Conservation (phyloP, 2,797 vertebrate genomes). For the Aeoliscus strigatus region DNA sequence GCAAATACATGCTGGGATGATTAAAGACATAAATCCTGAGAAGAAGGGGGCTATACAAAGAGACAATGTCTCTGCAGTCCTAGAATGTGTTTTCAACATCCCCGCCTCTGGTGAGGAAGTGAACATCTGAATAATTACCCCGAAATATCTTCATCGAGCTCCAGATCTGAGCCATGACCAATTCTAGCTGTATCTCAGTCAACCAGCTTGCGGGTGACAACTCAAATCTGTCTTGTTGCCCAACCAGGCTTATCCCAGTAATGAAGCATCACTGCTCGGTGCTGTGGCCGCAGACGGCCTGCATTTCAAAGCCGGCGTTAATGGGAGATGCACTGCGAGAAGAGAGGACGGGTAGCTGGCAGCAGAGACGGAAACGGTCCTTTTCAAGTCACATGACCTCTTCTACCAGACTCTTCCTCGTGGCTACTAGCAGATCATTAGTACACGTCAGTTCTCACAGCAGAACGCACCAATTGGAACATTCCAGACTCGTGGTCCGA, state of each 20-base stretch:
- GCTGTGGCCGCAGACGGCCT: constrained; percentile 48
- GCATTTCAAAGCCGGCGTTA: constrained; percentile 49
- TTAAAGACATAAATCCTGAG: background rate
- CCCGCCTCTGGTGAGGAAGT: constrained; percentile 6
- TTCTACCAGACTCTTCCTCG: constrained; percentile 29
- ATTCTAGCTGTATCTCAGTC: constrained; percentile 46
- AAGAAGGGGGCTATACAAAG: too few relatives aligned
- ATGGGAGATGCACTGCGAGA: constrained; percentile 28
- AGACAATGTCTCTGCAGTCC: background rate
- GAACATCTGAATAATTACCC: constrained; percentile 6
- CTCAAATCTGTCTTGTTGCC: constrained; percentile 36
- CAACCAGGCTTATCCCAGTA: constrained; percentile 46
- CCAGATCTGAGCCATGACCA: constrained; percentile 30
- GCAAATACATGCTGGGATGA: background rate
- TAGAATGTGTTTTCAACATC: background rate
- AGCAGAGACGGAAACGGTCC: constrained; percentile 39
- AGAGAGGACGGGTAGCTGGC: constrained; percentile 11
- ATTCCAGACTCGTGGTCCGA: too few relatives aligned
- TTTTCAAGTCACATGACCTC: constrained; percentile 45
- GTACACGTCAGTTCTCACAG: too few relatives aligned
- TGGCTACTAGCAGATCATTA: too few relatives aligned
- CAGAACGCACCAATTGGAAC: too few relatives aligned
- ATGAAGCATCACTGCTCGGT: constrained; percentile 38
- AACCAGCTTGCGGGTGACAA: constrained; percentile 29
- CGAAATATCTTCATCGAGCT: constrained; percentile 30